Evolutionary conservation across 2,888 invertebrate genomes (phyloP).

Genomic region (Macroteleia sp.): DNA sequence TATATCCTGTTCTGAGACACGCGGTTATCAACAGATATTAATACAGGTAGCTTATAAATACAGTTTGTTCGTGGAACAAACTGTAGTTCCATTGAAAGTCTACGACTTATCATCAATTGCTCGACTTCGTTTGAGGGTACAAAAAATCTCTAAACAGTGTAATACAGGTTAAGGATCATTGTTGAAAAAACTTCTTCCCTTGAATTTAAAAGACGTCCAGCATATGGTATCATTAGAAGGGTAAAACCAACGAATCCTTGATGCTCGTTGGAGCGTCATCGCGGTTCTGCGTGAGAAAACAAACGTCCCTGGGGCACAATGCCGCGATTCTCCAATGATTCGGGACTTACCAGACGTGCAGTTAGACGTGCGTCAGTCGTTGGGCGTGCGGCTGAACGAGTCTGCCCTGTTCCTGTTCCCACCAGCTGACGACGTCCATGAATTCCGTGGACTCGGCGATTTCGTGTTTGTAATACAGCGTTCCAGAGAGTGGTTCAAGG

Average conservation of each 20-base stretch:
- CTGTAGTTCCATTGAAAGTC: no score
- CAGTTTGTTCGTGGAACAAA: no score
- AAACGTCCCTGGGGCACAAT: slow-evolving; percentile 32
- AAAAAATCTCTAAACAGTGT: background rate
- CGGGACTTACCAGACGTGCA: slow-evolving; percentile 58
- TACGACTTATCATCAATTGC: no score
- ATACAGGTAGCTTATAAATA: no score
- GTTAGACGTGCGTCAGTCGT: slow-evolving; percentile 81
- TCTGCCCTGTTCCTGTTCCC: slow-evolving; percentile 82
- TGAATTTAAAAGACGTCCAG: slow-evolving; percentile 19
- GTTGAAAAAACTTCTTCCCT: slow-evolving; percentile 21
- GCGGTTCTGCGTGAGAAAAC: slow-evolving; percentile 48
- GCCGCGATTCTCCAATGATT: slow-evolving; percentile 27
- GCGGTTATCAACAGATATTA: no score
- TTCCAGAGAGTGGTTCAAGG: slow-evolving; percentile 78
- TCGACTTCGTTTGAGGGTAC: background rate
- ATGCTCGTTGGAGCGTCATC: slow-evolving; percentile 41
- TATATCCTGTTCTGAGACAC: no score
- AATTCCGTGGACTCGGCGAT: slow-evolving; percentile 78
- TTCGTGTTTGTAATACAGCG: slow-evolving; percentile 81
- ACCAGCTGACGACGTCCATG: slow-evolving; percentile 83
- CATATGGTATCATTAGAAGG: slow-evolving; percentile 42
- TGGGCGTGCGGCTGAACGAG: slow-evolving; percentile 78
- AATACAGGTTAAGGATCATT: background rate
- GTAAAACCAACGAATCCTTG: slow-evolving; percentile 14